phyloP scores from a whole-genome alignment of 2,888 invertebrate species.

The Herminia tarsipennalis region DNA sequence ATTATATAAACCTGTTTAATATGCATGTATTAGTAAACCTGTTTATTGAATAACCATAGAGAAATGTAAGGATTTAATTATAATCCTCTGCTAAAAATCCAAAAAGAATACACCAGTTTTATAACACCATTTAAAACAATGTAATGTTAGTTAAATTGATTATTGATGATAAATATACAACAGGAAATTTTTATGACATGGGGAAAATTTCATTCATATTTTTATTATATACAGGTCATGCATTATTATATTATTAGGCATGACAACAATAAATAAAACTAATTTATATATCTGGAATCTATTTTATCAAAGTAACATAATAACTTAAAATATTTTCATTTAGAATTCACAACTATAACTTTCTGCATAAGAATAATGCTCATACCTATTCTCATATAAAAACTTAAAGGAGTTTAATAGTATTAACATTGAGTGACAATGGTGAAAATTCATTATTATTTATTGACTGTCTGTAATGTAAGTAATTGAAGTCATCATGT shows the following conservation, averaged over 20 bases:
- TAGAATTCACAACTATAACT: background rate
- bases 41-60: too few species aligned
- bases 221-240: slow-evolving; percentile 7
- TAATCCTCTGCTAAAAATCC: too few species aligned
- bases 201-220: slow-evolving; percentile 24
- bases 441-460: slow-evolving; percentile 43
- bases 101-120: too few species aligned
- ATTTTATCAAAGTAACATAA: background rate
- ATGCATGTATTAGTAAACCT: too few species aligned
- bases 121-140: slow-evolving; percentile 1
- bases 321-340: background rate
- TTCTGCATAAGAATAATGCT: background rate
- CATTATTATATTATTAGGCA: background rate
- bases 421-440: slow-evolving; percentile 25
- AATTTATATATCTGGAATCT: background rate
- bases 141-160: slow-evolving; percentile 13
- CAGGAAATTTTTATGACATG: slow-evolving; percentile 7
- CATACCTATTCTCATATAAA: too few species aligned
- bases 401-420: background rate
- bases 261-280: background rate
- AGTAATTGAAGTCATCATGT: slow-evolving; percentile 44
- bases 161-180: slow-evolving; percentile 18
- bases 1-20: too few species aligned
- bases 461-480: slow-evolving; percentile 16
- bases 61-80: too few species aligned